phyloP scores from a whole-genome alignment of 64 coral and sea anemone species.

The Stichodactyla helianthus region DNA sequence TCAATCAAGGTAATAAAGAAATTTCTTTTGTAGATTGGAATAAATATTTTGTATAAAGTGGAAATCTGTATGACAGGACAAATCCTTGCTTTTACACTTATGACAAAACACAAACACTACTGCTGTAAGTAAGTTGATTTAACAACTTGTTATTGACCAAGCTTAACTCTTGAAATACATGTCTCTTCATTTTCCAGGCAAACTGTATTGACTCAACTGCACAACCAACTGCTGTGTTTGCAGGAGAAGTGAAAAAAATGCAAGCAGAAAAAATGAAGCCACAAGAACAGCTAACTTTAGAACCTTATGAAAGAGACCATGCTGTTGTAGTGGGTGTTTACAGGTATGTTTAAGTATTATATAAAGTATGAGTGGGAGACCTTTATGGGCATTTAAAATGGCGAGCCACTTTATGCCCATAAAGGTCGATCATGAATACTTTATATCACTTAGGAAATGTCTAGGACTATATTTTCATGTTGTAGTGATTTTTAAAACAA shows the following conservation, averaged over 20 bases:
- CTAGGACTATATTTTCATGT: too few species aligned
- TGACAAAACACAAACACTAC: too few species aligned
- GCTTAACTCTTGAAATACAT: too few species aligned
- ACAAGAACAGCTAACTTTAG: constrained; percentile 92
- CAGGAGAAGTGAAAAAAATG: constrained; percentile 99
- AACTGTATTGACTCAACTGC: constrained; percentile 99
- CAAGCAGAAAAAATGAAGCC: constrained; percentile 98
- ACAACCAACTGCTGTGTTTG: constrained; percentile 95
- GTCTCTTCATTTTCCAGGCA: constrained; percentile 39
- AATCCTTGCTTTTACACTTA: too few species aligned
- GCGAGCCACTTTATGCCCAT: too few species aligned
- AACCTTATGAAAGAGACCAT: constrained; percentile 98
- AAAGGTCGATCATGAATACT: too few species aligned
- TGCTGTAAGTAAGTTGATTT: background rate
- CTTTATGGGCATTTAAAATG: too few species aligned
- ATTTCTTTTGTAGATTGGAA: background rate
- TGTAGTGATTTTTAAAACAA: too few species aligned
- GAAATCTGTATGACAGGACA: too few species aligned
- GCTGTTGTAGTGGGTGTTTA: constrained; percentile 95
- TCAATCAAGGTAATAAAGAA: constrained; percentile 84
- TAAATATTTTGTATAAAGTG: too few species aligned
- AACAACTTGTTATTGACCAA: background rate
- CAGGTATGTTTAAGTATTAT: constrained; percentile 57
- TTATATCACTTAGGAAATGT: too few species aligned
- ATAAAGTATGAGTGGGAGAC: too few species aligned